These are phyloP conservation scores for Hydrocynus forskahlii DNA, from an alignment of 2,797 vertebrate genomes.

Conservation along the genomic window DNA sequence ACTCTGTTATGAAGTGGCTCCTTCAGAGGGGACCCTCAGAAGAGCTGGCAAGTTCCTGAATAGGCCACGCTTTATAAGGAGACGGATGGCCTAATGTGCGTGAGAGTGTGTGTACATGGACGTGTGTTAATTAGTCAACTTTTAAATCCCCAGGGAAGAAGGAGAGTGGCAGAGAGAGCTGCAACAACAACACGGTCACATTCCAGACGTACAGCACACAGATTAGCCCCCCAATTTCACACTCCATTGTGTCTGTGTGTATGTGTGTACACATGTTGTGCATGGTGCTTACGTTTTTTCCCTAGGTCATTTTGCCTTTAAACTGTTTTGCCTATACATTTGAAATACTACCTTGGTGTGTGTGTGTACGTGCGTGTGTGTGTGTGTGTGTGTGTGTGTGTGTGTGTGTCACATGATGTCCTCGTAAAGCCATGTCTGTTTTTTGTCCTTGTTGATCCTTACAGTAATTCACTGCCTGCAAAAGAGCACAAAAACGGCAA, in stretches of 20 bases:
- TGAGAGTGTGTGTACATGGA: constrained; percentile 41
- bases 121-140: constrained; percentile 59
- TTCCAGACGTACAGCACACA: constrained; percentile 41
- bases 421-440: background rate
- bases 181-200: constrained; percentile 37
- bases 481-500: background rate
- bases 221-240: constrained; percentile 48
- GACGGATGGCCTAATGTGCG: constrained; percentile 9
- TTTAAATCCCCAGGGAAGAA: constrained; percentile 60
- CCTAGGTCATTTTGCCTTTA: background rate
- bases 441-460: constrained; percentile 25
- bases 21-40: constrained; percentile 6
- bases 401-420: constrained; percentile 24
- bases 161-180: constrained; percentile 33
- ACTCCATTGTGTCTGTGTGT: constrained; percentile 15
- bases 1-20: background rate
- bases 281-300: background rate
- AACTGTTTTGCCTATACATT: background rate
- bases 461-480: background rate
- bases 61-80: constrained; percentile 45
- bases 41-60: constrained; percentile 5
- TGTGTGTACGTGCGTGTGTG: constrained; percentile 6
- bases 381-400: background rate
- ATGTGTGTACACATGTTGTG: constrained; percentile 15
- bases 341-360: constrained; percentile 4